Conservation (phyloP, 2,113 vertebrate species). For the Talpa occidentalis region DNA sequence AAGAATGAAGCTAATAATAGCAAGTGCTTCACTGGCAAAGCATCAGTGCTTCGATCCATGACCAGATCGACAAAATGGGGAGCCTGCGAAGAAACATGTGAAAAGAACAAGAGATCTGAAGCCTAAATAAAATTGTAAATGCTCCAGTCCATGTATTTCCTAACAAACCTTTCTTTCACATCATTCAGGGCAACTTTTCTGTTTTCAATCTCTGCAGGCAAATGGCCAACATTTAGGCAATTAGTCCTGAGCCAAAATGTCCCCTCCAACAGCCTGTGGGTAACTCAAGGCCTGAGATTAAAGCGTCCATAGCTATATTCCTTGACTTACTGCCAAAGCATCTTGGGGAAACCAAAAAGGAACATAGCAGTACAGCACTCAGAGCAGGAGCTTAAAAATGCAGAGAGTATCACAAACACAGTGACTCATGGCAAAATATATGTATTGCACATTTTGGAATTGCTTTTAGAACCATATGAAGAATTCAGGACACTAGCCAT, state of each 20-base stretch:
- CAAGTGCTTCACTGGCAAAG: neutral
- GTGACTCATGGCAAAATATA: neutral
- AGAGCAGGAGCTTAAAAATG: neutral
- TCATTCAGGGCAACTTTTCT: neutral
- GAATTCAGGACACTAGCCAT: neutral
- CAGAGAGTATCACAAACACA: neutral
- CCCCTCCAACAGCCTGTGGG: neutral
- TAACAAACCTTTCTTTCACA: neutral
- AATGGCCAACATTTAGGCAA: neutral
- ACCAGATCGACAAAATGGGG: neutral
- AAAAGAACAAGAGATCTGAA: neutral
- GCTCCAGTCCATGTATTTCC: neutral
- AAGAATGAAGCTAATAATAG: neutral
- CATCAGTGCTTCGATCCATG: no score
- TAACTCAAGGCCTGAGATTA: neutral
- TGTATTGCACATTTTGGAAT: neutral
- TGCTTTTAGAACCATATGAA: neutral
- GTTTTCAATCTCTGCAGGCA: neutral
- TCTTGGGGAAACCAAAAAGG: neutral
- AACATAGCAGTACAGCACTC: neutral
- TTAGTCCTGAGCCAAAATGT: neutral
- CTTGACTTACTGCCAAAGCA: neutral
- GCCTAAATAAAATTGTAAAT: neutral
- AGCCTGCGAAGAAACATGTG: neutral
- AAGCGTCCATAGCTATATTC: neutral